Percentiles rank a stretch among this genome's conserved stretches.
Evolutionary conservation across 2,113 vertebrate species (phyloP).

Genomic region (Emydura subglobosa): DNA sequence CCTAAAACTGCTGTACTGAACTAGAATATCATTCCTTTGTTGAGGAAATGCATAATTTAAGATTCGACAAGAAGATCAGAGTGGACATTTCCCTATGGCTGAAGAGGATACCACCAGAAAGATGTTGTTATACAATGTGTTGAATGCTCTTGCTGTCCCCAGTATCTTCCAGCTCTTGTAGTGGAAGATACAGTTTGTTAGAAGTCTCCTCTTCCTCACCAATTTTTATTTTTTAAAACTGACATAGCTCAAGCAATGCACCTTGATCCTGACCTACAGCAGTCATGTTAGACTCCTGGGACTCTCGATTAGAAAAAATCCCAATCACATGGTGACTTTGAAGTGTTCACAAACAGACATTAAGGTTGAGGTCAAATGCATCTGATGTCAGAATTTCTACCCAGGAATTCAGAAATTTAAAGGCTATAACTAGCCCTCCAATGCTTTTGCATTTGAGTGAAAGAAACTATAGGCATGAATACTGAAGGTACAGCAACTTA

Average conservation of each 20-base stretch:
- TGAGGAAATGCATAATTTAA: background rate
- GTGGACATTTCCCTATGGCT: background rate
- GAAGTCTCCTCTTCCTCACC: background rate
- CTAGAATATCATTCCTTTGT: background rate
- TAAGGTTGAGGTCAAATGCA: background rate
- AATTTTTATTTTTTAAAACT: background rate
- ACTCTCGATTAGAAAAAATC: background rate
- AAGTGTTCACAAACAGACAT: background rate
- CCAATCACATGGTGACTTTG: background rate
- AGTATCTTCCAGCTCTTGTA: background rate
- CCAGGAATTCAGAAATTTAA: background rate
- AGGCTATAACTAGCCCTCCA: background rate
- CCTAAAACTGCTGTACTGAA: background rate
- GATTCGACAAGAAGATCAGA: background rate
- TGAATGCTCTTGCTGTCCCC: background rate
- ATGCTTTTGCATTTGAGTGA: background rate
- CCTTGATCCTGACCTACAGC: background rate
- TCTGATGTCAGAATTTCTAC: background rate
- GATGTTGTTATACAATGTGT: background rate
- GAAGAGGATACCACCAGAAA: background rate
- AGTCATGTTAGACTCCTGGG: background rate
- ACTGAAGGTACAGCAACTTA: background rate
- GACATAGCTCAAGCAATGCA: background rate
- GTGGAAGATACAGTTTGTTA: background rate
- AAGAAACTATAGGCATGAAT: background rate